These are phyloP conservation scores for Lepilemur septentrionalis DNA, from an alignment of 2,797 vertebrate species.

Conservation along the genomic window DNA sequence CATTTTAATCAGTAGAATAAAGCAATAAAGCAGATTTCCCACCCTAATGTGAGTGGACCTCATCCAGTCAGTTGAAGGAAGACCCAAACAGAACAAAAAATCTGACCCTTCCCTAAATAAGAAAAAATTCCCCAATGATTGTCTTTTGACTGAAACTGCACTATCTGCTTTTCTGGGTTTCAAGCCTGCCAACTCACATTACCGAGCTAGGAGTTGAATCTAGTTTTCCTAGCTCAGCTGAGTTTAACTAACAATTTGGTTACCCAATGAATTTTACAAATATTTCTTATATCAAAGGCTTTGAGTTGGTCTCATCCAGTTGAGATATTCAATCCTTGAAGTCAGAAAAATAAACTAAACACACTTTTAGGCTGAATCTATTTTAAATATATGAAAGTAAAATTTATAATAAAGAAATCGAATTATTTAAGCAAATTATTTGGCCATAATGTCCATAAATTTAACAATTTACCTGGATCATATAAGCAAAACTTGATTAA, in stretches of 20 bases:
- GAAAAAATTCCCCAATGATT: not conserved
- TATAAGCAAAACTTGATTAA: not conserved
- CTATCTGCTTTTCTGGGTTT: not conserved
- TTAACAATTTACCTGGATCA: not conserved
- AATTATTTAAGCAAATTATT: not conserved
- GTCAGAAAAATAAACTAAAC: not conserved
- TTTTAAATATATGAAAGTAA: not conserved
- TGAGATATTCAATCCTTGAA: not conserved
- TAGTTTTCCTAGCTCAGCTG: not conserved
- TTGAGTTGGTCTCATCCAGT: not conserved
- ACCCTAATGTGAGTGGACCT: not conserved
- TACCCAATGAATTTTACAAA: not conserved
- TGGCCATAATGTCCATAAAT: not conserved
- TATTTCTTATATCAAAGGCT: not conserved
- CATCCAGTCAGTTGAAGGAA: not conserved
- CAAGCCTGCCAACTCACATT: not conserved
- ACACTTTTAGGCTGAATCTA: not conserved
- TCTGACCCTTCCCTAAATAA: not conserved
- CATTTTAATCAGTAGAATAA: not conserved
- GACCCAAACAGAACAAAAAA: not conserved
- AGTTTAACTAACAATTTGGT: not conserved
- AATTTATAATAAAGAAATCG: not conserved
- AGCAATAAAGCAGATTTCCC: not conserved
- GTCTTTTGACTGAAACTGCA: not conserved
- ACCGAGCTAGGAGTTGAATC: not conserved